phyloP scores from a whole-genome alignment of 2,888 invertebrate species.

The Tortricodes alternella region DNA sequence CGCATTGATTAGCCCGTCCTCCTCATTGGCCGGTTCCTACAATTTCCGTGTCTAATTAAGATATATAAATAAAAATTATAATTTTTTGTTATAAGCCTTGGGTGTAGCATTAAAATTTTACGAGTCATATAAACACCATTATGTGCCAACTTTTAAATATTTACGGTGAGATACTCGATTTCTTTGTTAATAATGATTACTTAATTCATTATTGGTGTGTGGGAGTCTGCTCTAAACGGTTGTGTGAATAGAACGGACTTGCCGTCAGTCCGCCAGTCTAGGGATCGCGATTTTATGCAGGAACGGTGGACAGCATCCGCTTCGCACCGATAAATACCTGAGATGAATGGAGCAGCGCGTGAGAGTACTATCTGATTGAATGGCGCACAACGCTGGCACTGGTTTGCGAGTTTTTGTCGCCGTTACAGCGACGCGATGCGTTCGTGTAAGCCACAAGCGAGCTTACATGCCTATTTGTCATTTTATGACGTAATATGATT shows the following conservation, averaged over 20 bases:
- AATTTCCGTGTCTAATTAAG: constrained; percentile 54
- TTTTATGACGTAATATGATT: constrained; percentile 76
- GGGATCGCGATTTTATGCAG: constrained; percentile 47
- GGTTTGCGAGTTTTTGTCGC: constrained; percentile 43
- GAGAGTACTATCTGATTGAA: constrained; percentile 67
- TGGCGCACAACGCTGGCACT: constrained; percentile 40
- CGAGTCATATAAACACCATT: constrained; percentile 47
- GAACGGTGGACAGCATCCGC: constrained; percentile 60
- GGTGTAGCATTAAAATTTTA: constrained; percentile 47
- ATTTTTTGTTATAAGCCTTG: constrained; percentile 41
- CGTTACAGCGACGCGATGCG: constrained; percentile 45
- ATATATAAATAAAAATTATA: constrained; percentile 55
- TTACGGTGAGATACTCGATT: constrained; percentile 13
- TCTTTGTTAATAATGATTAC: constrained; percentile 8
- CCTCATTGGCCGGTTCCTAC: constrained; percentile 44
- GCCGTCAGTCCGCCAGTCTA: not conserved
- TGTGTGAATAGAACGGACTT: constrained; percentile 3
- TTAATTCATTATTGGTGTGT: not conserved
- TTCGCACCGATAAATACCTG: constrained; percentile 59
- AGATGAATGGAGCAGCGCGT: constrained; percentile 69
- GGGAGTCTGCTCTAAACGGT: not conserved
- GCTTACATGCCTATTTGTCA: constrained; percentile 69
- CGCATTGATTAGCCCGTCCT: constrained; percentile 61
- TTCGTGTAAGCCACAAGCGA: constrained; percentile 57
- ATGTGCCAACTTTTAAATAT: constrained; percentile 47